Conservation (phyloP, 2,797 vertebrate species). For the Varecia variegata region DNA sequence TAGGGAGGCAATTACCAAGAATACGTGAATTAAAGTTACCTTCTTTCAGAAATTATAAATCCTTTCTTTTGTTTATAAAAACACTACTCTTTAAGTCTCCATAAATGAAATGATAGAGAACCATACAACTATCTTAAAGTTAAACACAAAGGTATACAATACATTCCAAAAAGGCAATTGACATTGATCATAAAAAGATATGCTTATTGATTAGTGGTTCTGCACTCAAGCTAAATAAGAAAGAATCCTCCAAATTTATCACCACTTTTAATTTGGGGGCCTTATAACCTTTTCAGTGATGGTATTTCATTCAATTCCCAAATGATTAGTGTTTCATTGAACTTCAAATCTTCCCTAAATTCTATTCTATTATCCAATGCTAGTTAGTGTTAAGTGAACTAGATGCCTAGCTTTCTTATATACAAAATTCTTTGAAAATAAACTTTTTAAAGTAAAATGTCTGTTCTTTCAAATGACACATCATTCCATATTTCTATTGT, state of each 20-base stretch:
- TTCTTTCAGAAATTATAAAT: conserved; percentile 9
- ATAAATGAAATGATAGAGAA: neutral
- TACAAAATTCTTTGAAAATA: neutral
- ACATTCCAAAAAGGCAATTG: neutral
- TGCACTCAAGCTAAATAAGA: neutral
- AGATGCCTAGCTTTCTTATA: neutral
- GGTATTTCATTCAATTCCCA: neutral
- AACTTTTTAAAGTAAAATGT: neutral
- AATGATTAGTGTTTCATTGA: neutral
- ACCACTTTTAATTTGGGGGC: neutral
- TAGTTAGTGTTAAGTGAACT: neutral
- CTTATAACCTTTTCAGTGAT: neutral
- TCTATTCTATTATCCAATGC: neutral
- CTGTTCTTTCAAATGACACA: neutral
- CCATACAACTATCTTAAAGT: neutral
- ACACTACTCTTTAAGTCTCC: neutral
- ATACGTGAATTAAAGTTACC: neutral
- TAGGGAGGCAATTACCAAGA: neutral
- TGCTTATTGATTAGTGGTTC: neutral
- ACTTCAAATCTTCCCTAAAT: neutral
- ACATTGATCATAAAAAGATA: neutral
- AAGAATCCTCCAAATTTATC: neutral
- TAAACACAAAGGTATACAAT: neutral
- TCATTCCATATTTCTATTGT: neutral
- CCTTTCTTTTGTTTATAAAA: conserved; percentile 17